These are phyloP conservation scores for Euleptes europaea DNA, from an alignment of 2,113 vertebrate species.

Conservation along the genomic window DNA sequence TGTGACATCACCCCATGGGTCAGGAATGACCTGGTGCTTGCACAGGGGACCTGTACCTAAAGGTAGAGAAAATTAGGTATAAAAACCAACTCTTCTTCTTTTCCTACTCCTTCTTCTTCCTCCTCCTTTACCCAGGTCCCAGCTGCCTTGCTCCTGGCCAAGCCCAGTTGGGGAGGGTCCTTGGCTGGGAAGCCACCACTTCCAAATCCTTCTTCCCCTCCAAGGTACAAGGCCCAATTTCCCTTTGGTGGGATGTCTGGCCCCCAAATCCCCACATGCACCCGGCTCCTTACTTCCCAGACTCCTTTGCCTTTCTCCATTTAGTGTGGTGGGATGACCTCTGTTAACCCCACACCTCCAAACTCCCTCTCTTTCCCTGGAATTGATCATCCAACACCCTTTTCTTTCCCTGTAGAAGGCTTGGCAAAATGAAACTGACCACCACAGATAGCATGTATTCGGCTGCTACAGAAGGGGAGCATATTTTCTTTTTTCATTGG, in stretches of 20 bases:
- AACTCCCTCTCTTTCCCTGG: background rate
- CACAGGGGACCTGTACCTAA: too few relatives aligned
- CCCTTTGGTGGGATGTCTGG: background rate
- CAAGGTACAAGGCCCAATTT: background rate
- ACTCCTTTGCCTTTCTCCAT: background rate
- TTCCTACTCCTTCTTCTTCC: too few relatives aligned
- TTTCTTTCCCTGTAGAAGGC: background rate
- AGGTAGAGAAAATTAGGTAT: too few relatives aligned
- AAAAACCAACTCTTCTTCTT: too few relatives aligned
- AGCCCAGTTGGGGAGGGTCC: background rate
- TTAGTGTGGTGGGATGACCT: background rate
- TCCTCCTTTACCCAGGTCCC: background rate
- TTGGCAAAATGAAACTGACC: background rate
- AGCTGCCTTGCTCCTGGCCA: background rate
- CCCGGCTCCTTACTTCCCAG: background rate
- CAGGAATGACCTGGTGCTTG: too few relatives aligned
- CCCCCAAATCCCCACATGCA: background rate
- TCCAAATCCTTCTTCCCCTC: too few relatives aligned
- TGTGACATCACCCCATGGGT: too few relatives aligned
- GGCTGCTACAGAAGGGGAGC: background rate
- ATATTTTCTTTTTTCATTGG: too few relatives aligned
- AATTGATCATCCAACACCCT: background rate
- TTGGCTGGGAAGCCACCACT: too few relatives aligned
- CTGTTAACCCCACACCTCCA: background rate
- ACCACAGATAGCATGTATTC: background rate